Evolutionary conservation across 2,888 invertebrate species (phyloP), one percentile per base, ranked within the genome.

Genomic region (Andrena bicolor): DNA sequence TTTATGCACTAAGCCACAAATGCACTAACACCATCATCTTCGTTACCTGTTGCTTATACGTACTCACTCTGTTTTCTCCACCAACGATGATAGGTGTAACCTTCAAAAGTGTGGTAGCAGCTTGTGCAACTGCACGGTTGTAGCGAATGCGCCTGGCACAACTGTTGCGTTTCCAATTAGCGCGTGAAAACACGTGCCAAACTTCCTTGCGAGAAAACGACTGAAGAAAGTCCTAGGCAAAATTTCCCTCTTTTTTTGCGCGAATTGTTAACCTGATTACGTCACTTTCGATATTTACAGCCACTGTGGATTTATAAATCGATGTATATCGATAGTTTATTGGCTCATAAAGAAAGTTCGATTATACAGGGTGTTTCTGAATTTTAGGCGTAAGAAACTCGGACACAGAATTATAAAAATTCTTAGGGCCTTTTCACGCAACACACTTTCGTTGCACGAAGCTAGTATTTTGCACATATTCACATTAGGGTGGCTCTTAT

Each of bases 111-210:
- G 35, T 48, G 7, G 77, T 20, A 35, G 10, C 5, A 7, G 2
- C 61, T 58, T 68, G n/a, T 61, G 48, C 13, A 74, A 78, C 16
- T 20, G 7, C 20, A 23, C 10, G n/a, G 20, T 63, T 26, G 23
- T 41, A 32, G 35, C 23, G 30, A 23, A 48, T 6, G 23, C 1
- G 10, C 20, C 28, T 61, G 48, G 16, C 16, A 26, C 20, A 51
- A 35, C 23, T 13, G 53, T 68, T 64, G 71, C 71, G 28, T n/a
- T 28, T n/a, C 13, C 61, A 78, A 78, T 78, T 78, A 78, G n/a
- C 66, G 58, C 49, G 68, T 51, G 78, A 63, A 75, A 66, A 68
- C 53, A 30, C 23, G 20, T 41, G 61, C 5, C 16, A 16, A 48
- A 61, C 16, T 75, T 68, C 61, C 66, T 30, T 41, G 75, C 26